These are phyloP conservation scores for Drosophila fulvimacula DNA, from an alignment of 2,888 invertebrate genomes.

Conservation along the genomic window DNA sequence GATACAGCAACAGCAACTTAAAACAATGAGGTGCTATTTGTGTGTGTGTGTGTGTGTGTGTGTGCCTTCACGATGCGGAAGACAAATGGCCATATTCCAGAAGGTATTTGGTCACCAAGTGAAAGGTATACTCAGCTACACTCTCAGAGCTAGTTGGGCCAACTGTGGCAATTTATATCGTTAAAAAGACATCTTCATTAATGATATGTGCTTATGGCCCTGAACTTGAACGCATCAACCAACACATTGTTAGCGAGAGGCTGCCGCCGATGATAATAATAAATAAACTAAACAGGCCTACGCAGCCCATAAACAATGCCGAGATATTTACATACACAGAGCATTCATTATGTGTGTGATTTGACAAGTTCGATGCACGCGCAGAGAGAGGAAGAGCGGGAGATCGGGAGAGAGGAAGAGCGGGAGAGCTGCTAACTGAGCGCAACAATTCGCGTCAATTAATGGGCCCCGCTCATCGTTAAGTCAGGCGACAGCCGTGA, in stretches of 20 bases:
- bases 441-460: constrained; percentile 19
- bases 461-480: constrained; percentile 16
- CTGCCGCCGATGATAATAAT: constrained; percentile 23
- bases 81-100: constrained; percentile 43
- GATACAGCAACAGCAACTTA: constrained; percentile 10
- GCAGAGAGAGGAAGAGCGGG: neutral
- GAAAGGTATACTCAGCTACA: constrained; percentile 40
- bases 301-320: constrained; percentile 1
- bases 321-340: constrained; percentile 4
- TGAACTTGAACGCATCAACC: constrained; percentile 56
- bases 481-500: constrained; percentile 24
- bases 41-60: neutral
- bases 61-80: constrained; percentile 55
- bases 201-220: constrained; percentile 35
- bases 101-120: constrained; percentile 55
- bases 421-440: neutral
- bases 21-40: constrained; percentile 50
- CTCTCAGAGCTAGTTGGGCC: neutral
- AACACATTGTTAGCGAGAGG: constrained; percentile 2
- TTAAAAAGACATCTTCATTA: constrained; percentile 32
- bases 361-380: constrained; percentile 50
- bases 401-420: neutral
- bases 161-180: neutral
- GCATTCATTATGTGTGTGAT: constrained; percentile 7
- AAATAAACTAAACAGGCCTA: constrained; percentile 17